Base-by-base conservation (phyloP, 2,888 invertebrate species). In the Margaritifera margaritifera region DNA sequence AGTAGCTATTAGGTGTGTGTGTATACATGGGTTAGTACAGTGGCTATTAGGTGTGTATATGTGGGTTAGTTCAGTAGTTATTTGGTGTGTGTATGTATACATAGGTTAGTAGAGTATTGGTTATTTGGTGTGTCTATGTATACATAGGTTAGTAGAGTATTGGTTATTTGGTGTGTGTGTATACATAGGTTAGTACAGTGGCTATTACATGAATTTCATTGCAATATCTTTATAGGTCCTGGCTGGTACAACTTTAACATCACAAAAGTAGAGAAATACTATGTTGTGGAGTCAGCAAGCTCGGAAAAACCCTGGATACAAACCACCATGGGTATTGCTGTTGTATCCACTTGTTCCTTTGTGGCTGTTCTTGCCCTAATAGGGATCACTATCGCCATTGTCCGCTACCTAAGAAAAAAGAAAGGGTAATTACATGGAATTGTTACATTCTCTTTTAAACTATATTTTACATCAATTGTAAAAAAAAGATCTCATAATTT, bases 301-400 rank as follows among this genome's bases (percentile, higher is more conserved):
- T 53, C 55, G 1, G 42, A 59, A 18, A 68, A 64, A 31, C 69
- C 74, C 6, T 77, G 77, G 77, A 71, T 75, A 62, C 27, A 75
- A 42, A 75, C 77, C 2, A 64, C 71, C 1, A 63, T 64, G 2
- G 77, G 77, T 2, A 75, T 77, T 2, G 72, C 70, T 2, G 65
- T 69, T n/a, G 56, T 73, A 11, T 63, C 71, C 54, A 68, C 70
- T 0, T 22, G 72, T 11, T 62, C 57, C 22, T 69, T 59, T 20
- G 60, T 67, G 4, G 64, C 63, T 6, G 62, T 68, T 27, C 31
- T 68, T n/a, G 63, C 64, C 8, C 22, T 68, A 19, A 57, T 68
- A 4, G 53, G 62, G 15, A 58, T 62, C 11, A 25, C 24, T 6
- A 53, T 68, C 5, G 54, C 27, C 18, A 62, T 25, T 4, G 27